Evolutionary conservation across 2,888 invertebrate species (phyloP).

Genomic region (Volucella bombylans): DNA sequence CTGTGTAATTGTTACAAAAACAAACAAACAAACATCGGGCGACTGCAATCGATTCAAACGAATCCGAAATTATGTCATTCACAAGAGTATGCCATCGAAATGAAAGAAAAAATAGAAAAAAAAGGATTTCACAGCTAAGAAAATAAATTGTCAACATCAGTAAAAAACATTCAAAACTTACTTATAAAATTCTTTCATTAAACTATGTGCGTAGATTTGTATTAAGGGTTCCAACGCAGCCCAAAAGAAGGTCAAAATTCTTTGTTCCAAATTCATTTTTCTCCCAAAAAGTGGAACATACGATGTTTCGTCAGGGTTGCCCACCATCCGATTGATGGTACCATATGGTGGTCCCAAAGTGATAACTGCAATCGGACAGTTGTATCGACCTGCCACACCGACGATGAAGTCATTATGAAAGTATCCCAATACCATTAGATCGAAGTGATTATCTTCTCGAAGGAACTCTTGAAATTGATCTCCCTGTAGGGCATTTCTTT

Average conservation of each 20-base stretch:
- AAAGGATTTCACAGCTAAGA: no score
- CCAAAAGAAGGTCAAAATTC: constrained; percentile 37
- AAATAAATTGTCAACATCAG: no score
- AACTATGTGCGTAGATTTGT: not conserved
- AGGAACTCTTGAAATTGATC: constrained; percentile 27
- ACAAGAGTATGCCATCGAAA: no score
- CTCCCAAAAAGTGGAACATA: constrained; percentile 46
- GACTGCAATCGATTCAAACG: no score
- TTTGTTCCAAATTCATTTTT: constrained; percentile 40
- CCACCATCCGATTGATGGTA: constrained; percentile 43
- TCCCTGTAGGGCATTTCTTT: constrained; percentile 11
- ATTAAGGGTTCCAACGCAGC: constrained; percentile 17
- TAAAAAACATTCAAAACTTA: not conserved
- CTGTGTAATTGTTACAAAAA: no score
- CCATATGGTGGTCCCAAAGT: constrained; percentile 35
- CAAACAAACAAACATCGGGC: no score
- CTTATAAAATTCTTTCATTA: constrained; percentile 38
- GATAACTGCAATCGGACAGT: constrained; percentile 34
- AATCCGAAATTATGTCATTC: no score
- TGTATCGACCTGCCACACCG: constrained; percentile 42
- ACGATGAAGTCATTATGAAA: constrained; percentile 67
- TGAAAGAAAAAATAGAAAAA: no score
- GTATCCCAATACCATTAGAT: constrained; percentile 52
- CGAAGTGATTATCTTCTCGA: constrained; percentile 36
- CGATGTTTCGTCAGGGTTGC: constrained; percentile 41